Evolutionary conservation across 1,140 invertebrate genomes (phyloP).

Genomic region (Hypsibius dujardini): DNA sequence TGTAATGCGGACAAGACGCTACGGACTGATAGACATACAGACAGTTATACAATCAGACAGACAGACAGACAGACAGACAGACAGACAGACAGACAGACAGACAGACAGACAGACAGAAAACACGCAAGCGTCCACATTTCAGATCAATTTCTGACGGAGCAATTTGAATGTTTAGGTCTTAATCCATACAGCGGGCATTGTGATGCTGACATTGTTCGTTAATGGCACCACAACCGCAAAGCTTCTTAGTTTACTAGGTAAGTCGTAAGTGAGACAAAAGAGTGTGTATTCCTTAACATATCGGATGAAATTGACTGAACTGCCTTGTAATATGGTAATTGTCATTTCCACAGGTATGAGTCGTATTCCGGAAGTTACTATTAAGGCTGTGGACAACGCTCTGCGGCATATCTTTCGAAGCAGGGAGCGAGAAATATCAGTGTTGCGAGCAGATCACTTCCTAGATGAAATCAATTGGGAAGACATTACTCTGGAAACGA

Average conservation of each 20-base stretch:
- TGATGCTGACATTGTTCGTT: constrained; percentile 33
- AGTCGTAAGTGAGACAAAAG: constrained; percentile 18
- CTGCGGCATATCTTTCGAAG: background rate
- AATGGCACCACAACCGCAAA: constrained; percentile 33
- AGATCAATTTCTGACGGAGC: too few relatives aligned
- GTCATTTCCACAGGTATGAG: background rate
- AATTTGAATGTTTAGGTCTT: constrained; percentile 28
- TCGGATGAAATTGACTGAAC: background rate
- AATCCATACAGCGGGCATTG: constrained; percentile 33
- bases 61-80: too few relatives aligned
- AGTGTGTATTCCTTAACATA: background rate
- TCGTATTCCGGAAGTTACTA: background rate
- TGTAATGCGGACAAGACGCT: too few relatives aligned
- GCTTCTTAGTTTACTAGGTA: constrained; percentile 32
- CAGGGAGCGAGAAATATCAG: background rate
- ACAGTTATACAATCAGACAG: too few relatives aligned
- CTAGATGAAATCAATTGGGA: background rate
- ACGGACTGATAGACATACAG: too few relatives aligned
- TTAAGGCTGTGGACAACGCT: background rate
- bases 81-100: too few relatives aligned
- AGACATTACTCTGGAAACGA: background rate
- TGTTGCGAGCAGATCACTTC: background rate
- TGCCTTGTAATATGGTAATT: background rate
- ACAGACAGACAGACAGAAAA: too few relatives aligned
- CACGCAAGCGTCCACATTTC: too few relatives aligned